phyloP scores from a whole-genome alignment of 2,113 vertebrate species.

The Glaucidium brasilianum region DNA sequence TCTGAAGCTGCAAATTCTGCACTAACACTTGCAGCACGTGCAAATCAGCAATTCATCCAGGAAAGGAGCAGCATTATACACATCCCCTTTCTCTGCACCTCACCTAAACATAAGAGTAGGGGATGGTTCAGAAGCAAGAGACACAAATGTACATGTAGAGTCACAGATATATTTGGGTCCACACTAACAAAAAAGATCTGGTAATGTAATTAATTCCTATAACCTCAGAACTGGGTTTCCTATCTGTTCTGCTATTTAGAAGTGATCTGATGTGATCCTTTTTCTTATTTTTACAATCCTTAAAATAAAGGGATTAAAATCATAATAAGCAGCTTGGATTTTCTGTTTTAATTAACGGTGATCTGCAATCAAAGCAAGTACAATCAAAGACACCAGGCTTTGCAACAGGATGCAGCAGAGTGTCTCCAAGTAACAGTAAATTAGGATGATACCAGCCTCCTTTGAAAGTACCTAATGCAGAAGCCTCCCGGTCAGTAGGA shows the following conservation, averaged over 20 bases:
- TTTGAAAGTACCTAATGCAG: background rate
- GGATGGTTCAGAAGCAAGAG: background rate
- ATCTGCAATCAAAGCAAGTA: background rate
- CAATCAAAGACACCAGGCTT: background rate
- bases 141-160: background rate
- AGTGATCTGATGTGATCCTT: background rate
- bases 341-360: background rate
- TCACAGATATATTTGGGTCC: background rate
- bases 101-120: background rate
- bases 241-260: background rate
- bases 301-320: background rate
- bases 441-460: background rate
- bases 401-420: background rate
- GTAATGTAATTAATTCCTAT: background rate
- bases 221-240: background rate
- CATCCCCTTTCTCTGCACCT: background rate
- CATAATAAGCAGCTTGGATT: background rate
- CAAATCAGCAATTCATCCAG: background rate
- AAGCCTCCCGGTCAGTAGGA: background rate
- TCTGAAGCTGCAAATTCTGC: background rate
- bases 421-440: background rate
- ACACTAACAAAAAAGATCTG: background rate
- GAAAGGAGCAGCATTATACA: background rate
- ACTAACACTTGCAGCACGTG: background rate
- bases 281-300: background rate